Conservation (phyloP, 2,888 invertebrate genomes). For the Chymomyza procnemis region DNA sequence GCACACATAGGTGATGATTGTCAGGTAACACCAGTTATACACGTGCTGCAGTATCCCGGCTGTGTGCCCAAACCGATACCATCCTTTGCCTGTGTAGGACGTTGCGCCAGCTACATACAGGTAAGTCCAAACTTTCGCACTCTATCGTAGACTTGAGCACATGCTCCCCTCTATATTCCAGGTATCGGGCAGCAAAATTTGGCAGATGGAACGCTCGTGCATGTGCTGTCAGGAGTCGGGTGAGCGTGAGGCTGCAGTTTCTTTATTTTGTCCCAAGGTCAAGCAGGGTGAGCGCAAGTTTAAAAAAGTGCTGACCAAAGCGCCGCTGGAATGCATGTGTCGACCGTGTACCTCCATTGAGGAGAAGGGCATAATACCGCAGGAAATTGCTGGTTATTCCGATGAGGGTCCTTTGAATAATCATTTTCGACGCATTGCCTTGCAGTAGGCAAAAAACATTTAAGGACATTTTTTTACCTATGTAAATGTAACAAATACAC, state of each 20-base stretch:
- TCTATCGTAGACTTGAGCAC: too few species aligned
- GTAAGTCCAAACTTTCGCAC: slow-evolving; percentile 79
- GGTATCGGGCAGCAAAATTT: slow-evolving; percentile 96
- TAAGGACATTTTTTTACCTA: background rate
- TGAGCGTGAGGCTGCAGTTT: slow-evolving; percentile 92
- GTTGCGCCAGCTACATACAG: slow-evolving; percentile 94
- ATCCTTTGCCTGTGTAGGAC: slow-evolving; percentile 94
- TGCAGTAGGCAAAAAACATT: slow-evolving; percentile 78
- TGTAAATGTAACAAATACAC: background rate
- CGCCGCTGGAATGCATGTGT: slow-evolving; percentile 95
- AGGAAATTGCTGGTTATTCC: slow-evolving; percentile 91
- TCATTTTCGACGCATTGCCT: slow-evolving; percentile 86
- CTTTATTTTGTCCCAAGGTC: slow-evolving; percentile 92
- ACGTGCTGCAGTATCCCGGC: slow-evolving; percentile 93
- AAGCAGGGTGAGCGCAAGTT: slow-evolving; percentile 91
- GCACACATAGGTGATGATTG: slow-evolving; percentile 85
- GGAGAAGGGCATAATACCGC: slow-evolving; percentile 91
- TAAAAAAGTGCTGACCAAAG: slow-evolving; percentile 93
- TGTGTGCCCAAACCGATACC: slow-evolving; percentile 96
- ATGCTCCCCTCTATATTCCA: slow-evolving; percentile 68
- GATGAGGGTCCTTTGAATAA: slow-evolving; percentile 90
- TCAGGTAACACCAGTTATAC: slow-evolving; percentile 93
- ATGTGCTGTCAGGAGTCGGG: slow-evolving; percentile 97
- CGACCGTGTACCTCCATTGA: slow-evolving; percentile 93
- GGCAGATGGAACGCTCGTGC: slow-evolving; percentile 97